Evolutionary conservation across 2,888 invertebrate species (phyloP).

Genomic region (Calameuta pallipes): DNA sequence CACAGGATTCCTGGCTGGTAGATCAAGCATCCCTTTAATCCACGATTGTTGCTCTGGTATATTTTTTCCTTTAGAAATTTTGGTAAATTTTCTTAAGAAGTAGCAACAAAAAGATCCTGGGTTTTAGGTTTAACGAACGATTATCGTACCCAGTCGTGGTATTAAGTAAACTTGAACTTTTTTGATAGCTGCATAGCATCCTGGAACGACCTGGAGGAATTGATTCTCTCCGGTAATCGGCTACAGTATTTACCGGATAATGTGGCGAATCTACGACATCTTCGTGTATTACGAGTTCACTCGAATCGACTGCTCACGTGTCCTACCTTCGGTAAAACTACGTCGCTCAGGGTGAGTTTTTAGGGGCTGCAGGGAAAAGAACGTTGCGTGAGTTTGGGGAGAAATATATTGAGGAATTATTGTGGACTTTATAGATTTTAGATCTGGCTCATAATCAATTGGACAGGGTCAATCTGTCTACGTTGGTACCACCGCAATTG

Average conservation of each 20-base stretch:
- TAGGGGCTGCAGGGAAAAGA: background rate
- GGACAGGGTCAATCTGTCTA: conserved; percentile 81
- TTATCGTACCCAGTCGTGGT: background rate
- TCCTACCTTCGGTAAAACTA: conserved; percentile 81
- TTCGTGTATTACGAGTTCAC: conserved; percentile 82
- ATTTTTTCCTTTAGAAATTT: background rate
- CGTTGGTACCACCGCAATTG: conserved; percentile 82
- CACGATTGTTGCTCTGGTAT: background rate
- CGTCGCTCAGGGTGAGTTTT: conserved; percentile 73
- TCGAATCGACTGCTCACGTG: conserved; percentile 82
- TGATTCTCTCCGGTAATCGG: conserved; percentile 85
- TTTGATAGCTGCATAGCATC: conserved; percentile 73
- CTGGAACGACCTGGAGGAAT: conserved; percentile 84
- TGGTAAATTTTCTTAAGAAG: background rate
- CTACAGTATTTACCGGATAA: conserved; percentile 81
- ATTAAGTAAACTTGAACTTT: background rate
- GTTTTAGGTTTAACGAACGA: background rate
- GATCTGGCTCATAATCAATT: conserved; percentile 89
- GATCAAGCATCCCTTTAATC: background rate
- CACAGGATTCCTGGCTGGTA: background rate
- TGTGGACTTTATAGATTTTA: conserved; percentile 68
- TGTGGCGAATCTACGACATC: conserved; percentile 76
- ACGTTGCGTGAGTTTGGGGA: background rate
- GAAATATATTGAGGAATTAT: background rate
- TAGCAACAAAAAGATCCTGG: background rate